phyloP scores from a whole-genome alignment of 2,797 vertebrate species.

The Nothura maculosa region DNA sequence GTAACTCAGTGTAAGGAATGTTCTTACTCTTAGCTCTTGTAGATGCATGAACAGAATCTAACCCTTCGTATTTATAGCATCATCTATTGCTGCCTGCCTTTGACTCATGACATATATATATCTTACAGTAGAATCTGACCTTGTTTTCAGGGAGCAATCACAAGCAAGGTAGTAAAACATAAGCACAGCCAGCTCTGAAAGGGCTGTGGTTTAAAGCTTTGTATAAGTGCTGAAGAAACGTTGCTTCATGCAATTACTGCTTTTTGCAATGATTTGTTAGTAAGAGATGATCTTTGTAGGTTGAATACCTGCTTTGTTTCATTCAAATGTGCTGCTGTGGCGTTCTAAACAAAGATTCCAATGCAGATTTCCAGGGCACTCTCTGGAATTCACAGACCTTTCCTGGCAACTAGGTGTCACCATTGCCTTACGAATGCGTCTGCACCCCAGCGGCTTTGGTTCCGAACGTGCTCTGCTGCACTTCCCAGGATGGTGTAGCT shows the following conservation, averaged over 20 bases:
- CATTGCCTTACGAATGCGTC: background rate
- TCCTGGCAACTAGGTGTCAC: constrained; percentile 67
- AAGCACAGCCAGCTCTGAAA: background rate
- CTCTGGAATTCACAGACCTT: background rate
- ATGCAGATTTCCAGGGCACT: background rate
- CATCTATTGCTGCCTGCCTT: background rate
- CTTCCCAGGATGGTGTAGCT: background rate
- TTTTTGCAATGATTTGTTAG: background rate
- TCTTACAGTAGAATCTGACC: background rate
- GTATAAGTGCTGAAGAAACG: rapidly evolving
- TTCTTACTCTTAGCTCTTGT: background rate
- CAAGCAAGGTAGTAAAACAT: background rate
- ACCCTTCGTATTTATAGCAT: background rate
- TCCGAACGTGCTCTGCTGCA: background rate
- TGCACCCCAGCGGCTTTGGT: background rate
- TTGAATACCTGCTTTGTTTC: background rate
- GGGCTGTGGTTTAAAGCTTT: rapidly evolving
- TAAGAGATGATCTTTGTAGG: background rate
- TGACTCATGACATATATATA: background rate
- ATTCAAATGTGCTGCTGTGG: background rate
- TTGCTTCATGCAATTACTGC: background rate
- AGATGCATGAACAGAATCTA: background rate
- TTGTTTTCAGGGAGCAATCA: background rate
- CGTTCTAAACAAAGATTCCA: background rate
- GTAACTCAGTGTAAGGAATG: background rate